phyloP scores from a whole-genome alignment of 2,888 invertebrate genomes.

The Syritta pipiens region DNA sequence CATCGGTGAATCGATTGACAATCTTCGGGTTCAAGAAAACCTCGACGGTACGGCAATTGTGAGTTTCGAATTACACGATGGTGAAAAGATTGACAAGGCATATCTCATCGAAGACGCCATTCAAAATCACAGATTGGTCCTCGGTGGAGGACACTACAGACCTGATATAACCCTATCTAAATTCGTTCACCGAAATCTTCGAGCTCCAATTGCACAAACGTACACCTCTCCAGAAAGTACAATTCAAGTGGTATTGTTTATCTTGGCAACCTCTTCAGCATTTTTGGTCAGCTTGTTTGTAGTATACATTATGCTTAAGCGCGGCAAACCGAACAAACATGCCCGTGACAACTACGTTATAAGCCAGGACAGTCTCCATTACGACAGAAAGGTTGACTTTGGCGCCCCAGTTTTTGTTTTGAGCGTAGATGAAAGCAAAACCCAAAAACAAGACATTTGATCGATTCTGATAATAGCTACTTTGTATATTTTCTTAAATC shows the following conservation, averaged over 20 bases:
- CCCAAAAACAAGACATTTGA: conserved; percentile 24
- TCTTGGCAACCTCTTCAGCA: conserved; percentile 88
- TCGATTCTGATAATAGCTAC: not conserved
- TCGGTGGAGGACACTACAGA: conserved; percentile 78
- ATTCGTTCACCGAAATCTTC: conserved; percentile 81
- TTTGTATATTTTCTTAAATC: conserved; percentile 1
- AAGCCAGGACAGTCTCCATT: conserved; percentile 54
- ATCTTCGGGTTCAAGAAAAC: conserved; percentile 81
- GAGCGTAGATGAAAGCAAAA: conserved; percentile 72
- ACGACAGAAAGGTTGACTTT: conserved; percentile 76
- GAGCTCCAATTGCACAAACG: conserved; percentile 73
- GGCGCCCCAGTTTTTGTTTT: conserved; percentile 79
- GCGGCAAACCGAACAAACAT: conserved; percentile 80
- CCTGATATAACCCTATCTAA: conserved; percentile 84
- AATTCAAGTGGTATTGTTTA: conserved; percentile 88
- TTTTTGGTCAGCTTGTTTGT: conserved; percentile 89
- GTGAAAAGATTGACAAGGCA: conserved; percentile 88
- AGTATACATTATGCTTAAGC: conserved; percentile 87
- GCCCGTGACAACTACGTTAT: conserved; percentile 40
- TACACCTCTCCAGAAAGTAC: conserved; percentile 78
- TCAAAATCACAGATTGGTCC: conserved; percentile 76
- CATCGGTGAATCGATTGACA: conserved; percentile 80
- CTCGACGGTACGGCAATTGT: conserved; percentile 80
- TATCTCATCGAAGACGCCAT: conserved; percentile 90
- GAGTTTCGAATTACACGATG: conserved; percentile 85